These are phyloP conservation scores for Dioctria linearis DNA, from an alignment of 2,888 invertebrate genomes.

Conservation along the genomic window DNA sequence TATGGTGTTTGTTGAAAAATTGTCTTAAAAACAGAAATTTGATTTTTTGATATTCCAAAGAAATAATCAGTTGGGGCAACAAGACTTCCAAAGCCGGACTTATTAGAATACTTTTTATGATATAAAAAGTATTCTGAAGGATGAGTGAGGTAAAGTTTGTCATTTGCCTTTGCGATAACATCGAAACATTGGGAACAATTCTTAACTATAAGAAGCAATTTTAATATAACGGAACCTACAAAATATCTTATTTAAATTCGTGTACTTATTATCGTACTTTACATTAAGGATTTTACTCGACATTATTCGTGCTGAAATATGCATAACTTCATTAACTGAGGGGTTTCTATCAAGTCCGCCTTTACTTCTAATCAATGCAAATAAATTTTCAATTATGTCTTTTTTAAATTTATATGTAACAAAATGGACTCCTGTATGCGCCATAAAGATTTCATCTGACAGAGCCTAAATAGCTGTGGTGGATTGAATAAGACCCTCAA, in stretches of 20 bases:
- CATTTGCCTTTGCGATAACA: background rate
- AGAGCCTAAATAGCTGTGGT: conserved; percentile 30
- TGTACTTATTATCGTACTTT: background rate
- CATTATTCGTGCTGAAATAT: background rate
- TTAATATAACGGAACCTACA: background rate
- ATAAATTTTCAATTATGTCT: conserved; percentile 44
- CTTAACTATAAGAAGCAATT: background rate
- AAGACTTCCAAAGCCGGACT: background rate
- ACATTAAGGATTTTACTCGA: background rate
- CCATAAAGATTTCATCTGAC: conserved; percentile 26
- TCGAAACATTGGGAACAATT: background rate
- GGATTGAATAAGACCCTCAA: conserved; percentile 38
- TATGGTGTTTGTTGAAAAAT: background rate
- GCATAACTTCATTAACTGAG: background rate
- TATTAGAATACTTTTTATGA: conserved; percentile 7
- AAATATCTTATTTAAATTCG: background rate
- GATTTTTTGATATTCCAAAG: background rate
- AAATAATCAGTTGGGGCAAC: background rate
- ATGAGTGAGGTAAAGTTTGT: background rate
- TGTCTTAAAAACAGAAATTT: background rate
- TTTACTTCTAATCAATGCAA: conserved; percentile 42
- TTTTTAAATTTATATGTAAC: conserved; percentile 38
- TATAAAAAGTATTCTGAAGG: conserved; percentile 3
- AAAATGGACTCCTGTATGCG: conserved; percentile 42
- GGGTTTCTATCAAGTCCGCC: background rate